Conservation (phyloP, 2,797 vertebrate genomes). For the Dermochelys coriacea region DNA sequence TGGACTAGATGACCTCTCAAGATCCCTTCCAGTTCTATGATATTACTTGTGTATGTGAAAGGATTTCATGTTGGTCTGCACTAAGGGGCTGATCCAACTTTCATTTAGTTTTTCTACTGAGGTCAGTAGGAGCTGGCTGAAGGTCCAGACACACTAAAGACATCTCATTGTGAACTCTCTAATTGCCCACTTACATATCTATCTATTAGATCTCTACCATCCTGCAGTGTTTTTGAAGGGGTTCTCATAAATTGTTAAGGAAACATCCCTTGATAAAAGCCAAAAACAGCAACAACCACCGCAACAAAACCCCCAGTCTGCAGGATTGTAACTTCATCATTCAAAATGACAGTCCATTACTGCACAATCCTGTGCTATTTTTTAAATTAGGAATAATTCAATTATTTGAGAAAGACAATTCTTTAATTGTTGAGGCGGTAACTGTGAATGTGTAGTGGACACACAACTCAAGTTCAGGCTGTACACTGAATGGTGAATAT, state of each 20-base stretch:
- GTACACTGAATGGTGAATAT: not conserved
- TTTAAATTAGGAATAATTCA: not conserved
- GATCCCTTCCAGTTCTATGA: too few species aligned
- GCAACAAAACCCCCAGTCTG: fast-evolving
- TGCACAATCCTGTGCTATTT: not conserved
- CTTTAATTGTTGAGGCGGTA: not conserved
- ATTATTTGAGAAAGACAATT: fast-evolving
- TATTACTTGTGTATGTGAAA: not conserved
- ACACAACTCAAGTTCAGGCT: not conserved
- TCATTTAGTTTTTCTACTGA: not conserved
- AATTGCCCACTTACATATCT: not conserved
- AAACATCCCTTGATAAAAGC: fast-evolving
- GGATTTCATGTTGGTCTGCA: not conserved
- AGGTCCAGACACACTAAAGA: not conserved
- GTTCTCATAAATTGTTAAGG: not conserved
- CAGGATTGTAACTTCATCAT: not conserved
- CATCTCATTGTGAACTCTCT: not conserved
- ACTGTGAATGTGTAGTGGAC: not conserved
- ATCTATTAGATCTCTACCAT: not conserved
- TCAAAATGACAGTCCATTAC: not conserved
- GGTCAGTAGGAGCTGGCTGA: not conserved
- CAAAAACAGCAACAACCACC: fast-evolving
- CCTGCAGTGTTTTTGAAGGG: not conserved
- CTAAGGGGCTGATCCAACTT: not conserved
- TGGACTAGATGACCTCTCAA: too few species aligned